phyloP scores from a whole-genome alignment of 2,797 vertebrate species.

The Ibycter americanus region DNA sequence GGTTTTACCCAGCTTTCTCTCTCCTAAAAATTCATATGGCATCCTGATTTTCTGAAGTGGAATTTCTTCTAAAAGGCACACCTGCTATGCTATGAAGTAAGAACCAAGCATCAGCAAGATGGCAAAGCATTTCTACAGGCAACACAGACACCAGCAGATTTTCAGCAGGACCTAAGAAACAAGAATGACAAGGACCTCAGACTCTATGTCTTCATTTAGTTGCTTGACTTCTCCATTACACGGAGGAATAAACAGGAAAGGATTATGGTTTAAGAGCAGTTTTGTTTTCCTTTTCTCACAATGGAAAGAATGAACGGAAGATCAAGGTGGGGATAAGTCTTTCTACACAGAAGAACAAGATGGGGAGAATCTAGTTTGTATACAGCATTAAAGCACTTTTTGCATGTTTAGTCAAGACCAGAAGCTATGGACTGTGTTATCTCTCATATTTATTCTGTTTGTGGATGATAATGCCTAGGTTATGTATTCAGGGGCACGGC shows the following conservation, averaged over 20 bases:
- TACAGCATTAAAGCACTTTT: not conserved
- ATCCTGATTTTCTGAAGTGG: not conserved
- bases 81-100: not conserved
- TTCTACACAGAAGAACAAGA: not conserved
- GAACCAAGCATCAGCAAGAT: not conserved
- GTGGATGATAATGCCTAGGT: slow-evolving; percentile 16
- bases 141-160: not conserved
- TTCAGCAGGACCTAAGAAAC: not conserved
- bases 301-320: slow-evolving; percentile 12
- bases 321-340: not conserved
- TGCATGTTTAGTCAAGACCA: slow-evolving; percentile 54
- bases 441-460: slow-evolving; percentile 19
- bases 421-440: not conserved
- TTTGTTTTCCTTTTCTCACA: slow-evolving; percentile 5
- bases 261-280: not conserved
- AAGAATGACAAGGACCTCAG: not conserved
- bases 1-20: not conserved
- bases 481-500: not conserved
- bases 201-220: not conserved
- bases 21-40: not conserved
- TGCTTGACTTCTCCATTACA: not conserved
- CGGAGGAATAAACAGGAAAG: not conserved
- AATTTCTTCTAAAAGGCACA: not conserved
- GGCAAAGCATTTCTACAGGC: not conserved
- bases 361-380: not conserved